Conservation (phyloP, 2,113 vertebrate genomes). For the Brachyhypopomus occidentalis region DNA sequence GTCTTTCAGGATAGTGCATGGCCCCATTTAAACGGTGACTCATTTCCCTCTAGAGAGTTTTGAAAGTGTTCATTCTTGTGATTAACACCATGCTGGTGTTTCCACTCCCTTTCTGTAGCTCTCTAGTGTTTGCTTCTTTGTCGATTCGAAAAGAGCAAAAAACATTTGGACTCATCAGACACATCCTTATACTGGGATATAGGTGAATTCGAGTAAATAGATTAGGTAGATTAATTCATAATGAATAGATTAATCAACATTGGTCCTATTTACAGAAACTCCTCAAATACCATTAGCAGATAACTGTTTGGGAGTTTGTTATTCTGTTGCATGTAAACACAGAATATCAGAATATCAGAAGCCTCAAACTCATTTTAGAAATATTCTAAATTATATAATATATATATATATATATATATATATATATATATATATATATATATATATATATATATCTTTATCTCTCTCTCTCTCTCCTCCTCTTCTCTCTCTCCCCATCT, state of each 20-base stretch:
- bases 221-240: too few species aligned
- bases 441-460: not conserved
- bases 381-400: not conserved
- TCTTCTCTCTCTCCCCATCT: constrained; percentile 9
- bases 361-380: not conserved
- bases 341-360: not conserved
- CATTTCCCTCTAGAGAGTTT: not conserved
- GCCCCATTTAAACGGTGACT: not conserved
- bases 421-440: not conserved
- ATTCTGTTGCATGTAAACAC: not conserved
- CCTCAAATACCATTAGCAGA: not conserved
- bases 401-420: not conserved
- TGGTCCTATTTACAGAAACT: not conserved
- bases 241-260: too few species aligned
- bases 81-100: not conserved
- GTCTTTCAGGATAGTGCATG: not conserved
- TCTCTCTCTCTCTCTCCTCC: not conserved
- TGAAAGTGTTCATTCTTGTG: constrained; percentile 1
- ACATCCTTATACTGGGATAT: too few species aligned
- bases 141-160: not conserved
- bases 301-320: not conserved
- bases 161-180: not conserved
- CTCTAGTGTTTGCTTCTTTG: not conserved
- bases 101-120: too few species aligned
- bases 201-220: too few species aligned